phyloP scores from a whole-genome alignment of 1,140 invertebrate species.

The Palaemon carinicauda region DNA sequence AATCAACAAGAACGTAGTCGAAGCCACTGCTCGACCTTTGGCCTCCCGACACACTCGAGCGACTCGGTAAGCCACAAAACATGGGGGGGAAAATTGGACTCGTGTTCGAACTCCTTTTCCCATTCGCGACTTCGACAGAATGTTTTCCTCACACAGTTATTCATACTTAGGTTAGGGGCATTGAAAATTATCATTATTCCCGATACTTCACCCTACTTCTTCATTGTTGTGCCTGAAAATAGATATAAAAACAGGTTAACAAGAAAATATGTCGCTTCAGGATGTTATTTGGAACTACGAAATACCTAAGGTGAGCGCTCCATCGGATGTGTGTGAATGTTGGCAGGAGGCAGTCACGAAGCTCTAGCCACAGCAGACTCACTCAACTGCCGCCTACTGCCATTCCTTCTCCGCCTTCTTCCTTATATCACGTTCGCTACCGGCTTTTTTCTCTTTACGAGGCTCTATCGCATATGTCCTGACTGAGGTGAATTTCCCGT shows the following conservation, averaged over 20 bases:
- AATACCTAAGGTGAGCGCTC: neutral
- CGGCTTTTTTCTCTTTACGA: too few species aligned
- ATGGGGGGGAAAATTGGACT: slow-evolving; percentile 36
- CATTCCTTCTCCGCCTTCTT: neutral
- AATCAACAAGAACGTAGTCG: slow-evolving; percentile 16
- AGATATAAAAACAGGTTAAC: too few species aligned
- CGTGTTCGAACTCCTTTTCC: neutral
- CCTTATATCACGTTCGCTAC: neutral
- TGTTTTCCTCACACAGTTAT: neutral
- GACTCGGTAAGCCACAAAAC: slow-evolving; percentile 48
- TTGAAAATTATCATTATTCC: too few species aligned
- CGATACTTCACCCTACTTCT: too few species aligned
- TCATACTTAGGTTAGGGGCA: too few species aligned
- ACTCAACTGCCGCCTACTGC: neutral
- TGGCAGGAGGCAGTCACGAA: neutral
- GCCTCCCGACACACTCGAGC: slow-evolving; percentile 43
- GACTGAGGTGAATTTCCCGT: too few species aligned
- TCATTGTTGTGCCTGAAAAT: too few species aligned
- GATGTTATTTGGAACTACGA: too few species aligned
- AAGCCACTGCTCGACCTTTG: slow-evolving; percentile 46
- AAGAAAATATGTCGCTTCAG: too few species aligned
- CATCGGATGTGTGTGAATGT: neutral
- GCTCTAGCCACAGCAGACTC: neutral
- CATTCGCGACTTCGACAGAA: neutral
- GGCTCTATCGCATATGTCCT: too few species aligned